Conservation (phyloP, 2,888 invertebrate genomes). For the Troglohyphantes excavatus region DNA sequence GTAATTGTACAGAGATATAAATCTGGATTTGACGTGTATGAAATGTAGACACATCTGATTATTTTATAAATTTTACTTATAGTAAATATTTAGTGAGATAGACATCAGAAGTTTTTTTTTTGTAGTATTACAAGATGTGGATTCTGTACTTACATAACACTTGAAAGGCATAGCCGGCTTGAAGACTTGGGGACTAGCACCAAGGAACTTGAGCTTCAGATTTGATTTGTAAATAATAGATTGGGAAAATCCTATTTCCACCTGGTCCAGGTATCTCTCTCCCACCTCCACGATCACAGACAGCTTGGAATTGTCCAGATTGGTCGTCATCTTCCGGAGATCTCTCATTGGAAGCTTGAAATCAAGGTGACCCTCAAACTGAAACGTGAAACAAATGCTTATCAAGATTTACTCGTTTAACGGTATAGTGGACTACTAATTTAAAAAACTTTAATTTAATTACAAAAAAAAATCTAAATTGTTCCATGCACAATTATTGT, state of each 20-base stretch:
- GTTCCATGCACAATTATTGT: no score
- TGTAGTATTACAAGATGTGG: no score
- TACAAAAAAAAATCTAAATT: no score
- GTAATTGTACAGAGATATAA: no score
- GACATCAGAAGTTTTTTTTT: no score
- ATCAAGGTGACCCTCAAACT: conserved; percentile 69
- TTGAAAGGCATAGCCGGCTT: conserved; percentile 97
- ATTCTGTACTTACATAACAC: conserved; percentile 87
- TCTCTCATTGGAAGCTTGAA: conserved; percentile 67
- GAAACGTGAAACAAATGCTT: background rate
- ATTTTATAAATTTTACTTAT: no score
- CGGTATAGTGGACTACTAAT: no score
- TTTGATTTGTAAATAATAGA: conserved; percentile 94
- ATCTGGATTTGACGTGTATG: no score
- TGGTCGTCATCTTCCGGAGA: conserved; percentile 48
- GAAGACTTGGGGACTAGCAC: conserved; percentile 95
- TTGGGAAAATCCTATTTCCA: conserved; percentile 92
- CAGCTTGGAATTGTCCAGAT: conserved; percentile 90
- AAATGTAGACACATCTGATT: no score
- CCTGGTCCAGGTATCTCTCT: conserved; percentile 92
- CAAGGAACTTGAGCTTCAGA: conserved; percentile 91
- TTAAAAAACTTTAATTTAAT: no score
- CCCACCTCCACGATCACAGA: conserved; percentile 91
- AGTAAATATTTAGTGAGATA: no score
- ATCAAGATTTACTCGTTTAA: no score